A percentile compares a stretch with the other conserved stretches of the same genome.
Conservation (phyloP, 2,797 vertebrate genomes). For the Enteromius paludinosus region DNA sequence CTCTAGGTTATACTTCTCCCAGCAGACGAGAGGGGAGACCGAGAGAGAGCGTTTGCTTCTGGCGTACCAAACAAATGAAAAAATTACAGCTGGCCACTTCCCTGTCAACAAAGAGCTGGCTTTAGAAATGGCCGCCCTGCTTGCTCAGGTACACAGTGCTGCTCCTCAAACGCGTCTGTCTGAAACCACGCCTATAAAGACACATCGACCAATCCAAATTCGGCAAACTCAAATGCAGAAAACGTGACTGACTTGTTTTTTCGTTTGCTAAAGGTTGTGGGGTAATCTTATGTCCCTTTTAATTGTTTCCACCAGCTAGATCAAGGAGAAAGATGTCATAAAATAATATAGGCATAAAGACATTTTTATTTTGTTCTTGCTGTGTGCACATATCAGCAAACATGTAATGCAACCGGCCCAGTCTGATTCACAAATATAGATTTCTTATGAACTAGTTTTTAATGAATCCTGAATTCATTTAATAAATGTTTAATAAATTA, state of each 20-base stretch:
- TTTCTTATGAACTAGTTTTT: neutral
- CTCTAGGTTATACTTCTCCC: slow-evolving; percentile 91
- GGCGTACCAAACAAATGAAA: slow-evolving; percentile 93
- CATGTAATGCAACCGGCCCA: neutral
- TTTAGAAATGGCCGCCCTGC: slow-evolving; percentile 92
- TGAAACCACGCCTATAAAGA: neutral
- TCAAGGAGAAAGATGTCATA: neutral
- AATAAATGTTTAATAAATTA: neutral
- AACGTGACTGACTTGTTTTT: neutral
- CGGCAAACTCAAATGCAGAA: neutral
- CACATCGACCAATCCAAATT: neutral
- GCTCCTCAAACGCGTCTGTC: neutral
- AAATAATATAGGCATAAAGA: neutral
- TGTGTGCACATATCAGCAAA: neutral
- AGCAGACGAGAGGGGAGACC: slow-evolving; percentile 90
- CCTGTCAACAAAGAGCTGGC: slow-evolving; percentile 97
- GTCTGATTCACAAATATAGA: neutral
- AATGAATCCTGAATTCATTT: neutral
- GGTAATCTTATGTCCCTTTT: neutral
- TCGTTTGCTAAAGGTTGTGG: neutral
- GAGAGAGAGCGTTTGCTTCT: slow-evolving; percentile 93
- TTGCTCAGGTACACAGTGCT: slow-evolving; percentile 86
- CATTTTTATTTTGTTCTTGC: neutral
- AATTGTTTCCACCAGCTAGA: neutral
- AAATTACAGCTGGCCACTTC: slow-evolving; percentile 91